Evolutionary conservation across 2,797 vertebrate genomes (phyloP).

Genomic region (Helicolenus hilgendorfi): DNA sequence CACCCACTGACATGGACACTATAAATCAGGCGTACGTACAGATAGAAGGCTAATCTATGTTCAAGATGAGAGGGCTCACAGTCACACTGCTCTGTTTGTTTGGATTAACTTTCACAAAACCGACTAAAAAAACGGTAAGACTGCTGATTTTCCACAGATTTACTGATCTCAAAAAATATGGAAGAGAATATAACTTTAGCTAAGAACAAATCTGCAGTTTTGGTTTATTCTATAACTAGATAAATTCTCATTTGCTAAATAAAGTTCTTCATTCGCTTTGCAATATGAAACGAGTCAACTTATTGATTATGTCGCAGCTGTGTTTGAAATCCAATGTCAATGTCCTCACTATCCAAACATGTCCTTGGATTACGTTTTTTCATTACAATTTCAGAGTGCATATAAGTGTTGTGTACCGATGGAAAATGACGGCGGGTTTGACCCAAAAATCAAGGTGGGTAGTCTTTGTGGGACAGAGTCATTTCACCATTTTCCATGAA

Average conservation of each 20-base stretch:
- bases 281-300: background rate
- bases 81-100: background rate
- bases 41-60: background rate
- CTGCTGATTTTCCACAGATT: background rate
- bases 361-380: background rate
- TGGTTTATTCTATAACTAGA: background rate
- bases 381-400: background rate
- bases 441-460: background rate
- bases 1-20: background rate
- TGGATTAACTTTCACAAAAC: background rate
- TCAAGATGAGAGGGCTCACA: constrained; percentile 10
- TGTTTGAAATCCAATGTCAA: background rate
- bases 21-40: background rate
- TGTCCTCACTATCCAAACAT: background rate
- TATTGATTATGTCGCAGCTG: background rate
- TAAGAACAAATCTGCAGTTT: background rate
- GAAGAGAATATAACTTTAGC: background rate
- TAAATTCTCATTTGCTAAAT: background rate
- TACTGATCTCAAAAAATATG: background rate
- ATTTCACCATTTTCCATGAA: background rate
- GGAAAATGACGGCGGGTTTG: accelerated
- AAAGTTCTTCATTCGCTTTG: background rate
- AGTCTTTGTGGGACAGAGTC: background rate
- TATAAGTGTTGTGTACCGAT: too few species aligned
- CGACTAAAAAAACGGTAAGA: accelerated